Evolutionary conservation across 2,113 vertebrate species (phyloP).

Genomic region (Euleptes europaea): DNA sequence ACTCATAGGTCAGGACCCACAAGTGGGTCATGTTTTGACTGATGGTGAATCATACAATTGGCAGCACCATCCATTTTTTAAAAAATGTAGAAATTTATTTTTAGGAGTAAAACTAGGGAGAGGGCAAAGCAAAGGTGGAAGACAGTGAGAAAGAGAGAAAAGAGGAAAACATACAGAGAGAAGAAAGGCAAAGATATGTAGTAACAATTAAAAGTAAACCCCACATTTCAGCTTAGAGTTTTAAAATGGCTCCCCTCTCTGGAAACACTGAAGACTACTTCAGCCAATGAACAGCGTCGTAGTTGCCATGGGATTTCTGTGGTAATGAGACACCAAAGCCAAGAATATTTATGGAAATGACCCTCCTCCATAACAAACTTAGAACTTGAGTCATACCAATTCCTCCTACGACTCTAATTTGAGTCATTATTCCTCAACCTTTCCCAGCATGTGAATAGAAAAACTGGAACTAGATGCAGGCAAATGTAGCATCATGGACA

Average conservation of each 20-base stretch:
- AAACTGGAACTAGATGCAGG: background rate
- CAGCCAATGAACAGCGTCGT: background rate
- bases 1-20: background rate
- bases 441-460: background rate
- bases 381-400: slow-evolving; percentile 17
- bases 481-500: background rate
- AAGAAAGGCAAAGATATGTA: background rate
- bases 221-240: background rate
- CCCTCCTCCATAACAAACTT: background rate
- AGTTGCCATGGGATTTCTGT: slow-evolving; percentile 14
- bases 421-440: slow-evolving; percentile 6
- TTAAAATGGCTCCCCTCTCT: background rate
- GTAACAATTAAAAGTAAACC: background rate
- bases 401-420: slow-evolving; percentile 3
- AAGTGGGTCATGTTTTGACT: background rate
- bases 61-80: background rate
- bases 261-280: background rate
- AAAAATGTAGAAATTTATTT: background rate
- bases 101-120: background rate
- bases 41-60: background rate
- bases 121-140: background rate
- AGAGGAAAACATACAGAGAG: too few relatives aligned
- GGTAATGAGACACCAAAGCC: slow-evolving; percentile 1
- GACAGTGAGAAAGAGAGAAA: background rate
- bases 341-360: slow-evolving; percentile 28